Conservation (phyloP, 2,797 vertebrate species). For the Echiichthys vipera region DNA sequence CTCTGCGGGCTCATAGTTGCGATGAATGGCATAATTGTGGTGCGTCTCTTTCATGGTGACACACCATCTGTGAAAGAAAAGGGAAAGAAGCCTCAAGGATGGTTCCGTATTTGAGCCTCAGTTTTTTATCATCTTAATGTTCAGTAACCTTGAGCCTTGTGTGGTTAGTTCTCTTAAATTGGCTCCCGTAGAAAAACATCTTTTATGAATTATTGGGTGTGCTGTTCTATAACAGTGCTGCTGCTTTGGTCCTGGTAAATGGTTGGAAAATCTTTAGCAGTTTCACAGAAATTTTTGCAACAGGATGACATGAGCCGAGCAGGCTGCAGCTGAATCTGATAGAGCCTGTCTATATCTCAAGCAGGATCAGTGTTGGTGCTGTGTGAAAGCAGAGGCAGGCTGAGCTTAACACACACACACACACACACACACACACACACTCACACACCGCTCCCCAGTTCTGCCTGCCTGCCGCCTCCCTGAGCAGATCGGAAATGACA, state of each 20-base stretch:
- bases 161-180: constrained; percentile 6
- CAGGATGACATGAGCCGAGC: constrained; percentile 29
- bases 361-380: constrained; percentile 65
- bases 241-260: background rate
- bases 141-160: background rate
- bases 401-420: constrained; percentile 42
- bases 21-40: constrained; percentile 41
- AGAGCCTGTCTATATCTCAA: constrained; percentile 48
- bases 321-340: constrained; percentile 62
- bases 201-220: background rate
- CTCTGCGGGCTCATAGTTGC: constrained; percentile 41
- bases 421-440: constrained; percentile 45
- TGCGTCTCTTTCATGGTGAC: constrained; percentile 26
- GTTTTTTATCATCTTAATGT: constrained; percentile 12
- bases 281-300: constrained; percentile 26
- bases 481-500: constrained; percentile 97
- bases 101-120: constrained; percentile 2
- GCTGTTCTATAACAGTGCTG: constrained; percentile 1
- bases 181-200: background rate
- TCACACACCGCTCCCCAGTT: constrained; percentile 58
- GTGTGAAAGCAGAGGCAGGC: constrained; percentile 56
- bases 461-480: constrained; percentile 82
- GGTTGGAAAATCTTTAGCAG: constrained; percentile 8
- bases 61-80: constrained; percentile 24
- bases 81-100: constrained; percentile 3